These are phyloP conservation scores for Galeruca laticollis DNA, from an alignment of 2,888 invertebrate species.

Conservation along the genomic window DNA sequence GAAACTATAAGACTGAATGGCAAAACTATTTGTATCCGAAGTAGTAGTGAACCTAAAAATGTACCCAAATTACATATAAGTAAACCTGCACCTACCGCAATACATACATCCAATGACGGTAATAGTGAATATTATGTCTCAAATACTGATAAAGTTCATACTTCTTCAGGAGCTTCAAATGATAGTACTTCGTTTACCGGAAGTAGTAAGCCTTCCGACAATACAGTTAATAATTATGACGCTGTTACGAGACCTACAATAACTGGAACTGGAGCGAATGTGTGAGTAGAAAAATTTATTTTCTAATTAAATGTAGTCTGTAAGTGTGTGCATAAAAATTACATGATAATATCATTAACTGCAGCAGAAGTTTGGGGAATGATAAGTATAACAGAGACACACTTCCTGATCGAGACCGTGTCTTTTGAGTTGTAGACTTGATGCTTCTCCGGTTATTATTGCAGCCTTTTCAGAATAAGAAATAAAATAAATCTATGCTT, in stretches of 20 bases:
- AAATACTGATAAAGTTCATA: conserved; percentile 1
- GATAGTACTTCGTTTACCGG: not conserved
- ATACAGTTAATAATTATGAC: not conserved
- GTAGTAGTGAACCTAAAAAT: conserved; percentile 13
- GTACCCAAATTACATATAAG: conserved; percentile 42
- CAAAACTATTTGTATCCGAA: conserved; percentile 69
- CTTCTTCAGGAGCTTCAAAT: not conserved
- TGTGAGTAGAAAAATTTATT: not conserved
- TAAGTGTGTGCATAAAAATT: no score
- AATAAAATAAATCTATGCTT: no score
- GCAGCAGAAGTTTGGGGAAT: no score
- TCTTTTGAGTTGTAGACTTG: no score
- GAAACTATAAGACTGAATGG: conserved; percentile 71
- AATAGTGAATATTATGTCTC: not conserved
- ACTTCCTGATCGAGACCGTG: no score
- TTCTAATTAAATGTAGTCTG: no score
- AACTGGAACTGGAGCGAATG: not conserved
- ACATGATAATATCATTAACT: no score
- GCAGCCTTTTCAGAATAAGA: no score
- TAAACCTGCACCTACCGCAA: conserved; percentile 27
- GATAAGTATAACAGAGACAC: no score
- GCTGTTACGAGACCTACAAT: conserved; percentile 1
- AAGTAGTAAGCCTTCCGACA: not conserved
- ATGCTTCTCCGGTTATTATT: no score
- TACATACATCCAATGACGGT: not conserved